Evolutionary conservation across 2,888 invertebrate species (phyloP), one percentile per base, ranked within the genome.

Genomic region (Drosophila atripex): DNA sequence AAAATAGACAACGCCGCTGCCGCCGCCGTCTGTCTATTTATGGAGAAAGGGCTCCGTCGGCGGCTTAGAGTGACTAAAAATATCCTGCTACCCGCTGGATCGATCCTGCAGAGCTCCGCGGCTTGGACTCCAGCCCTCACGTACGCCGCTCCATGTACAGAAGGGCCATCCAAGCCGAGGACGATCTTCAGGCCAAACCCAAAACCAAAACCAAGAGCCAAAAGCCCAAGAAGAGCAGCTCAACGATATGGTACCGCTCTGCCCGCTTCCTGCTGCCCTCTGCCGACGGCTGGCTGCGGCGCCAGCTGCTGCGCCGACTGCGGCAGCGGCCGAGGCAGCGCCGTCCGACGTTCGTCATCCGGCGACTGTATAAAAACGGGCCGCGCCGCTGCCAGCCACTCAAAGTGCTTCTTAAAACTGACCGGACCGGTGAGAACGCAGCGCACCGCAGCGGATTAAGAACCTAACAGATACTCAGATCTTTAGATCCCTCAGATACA

Each of bases 381-480:
- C 45, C 66, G 76, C 51, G 47, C 21, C 46, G 28, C 55, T 55
- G 66, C 82, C 87, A 89, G 77, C 85, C 85, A 90, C 84, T 90
- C 90, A 90, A 89, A 90, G 90, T 90, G 89, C 84, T 87, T 90
- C 88, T 88, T 80, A 80, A 78, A 86, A 86, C 74, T 69, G 72
- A 72, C 74, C 72, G 72, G 72, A 72, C 74, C 72, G 72, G 72
- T 72, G 72, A 72, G 72, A 72, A 68, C 74, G 28, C 69, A 52
- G 47, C 14, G 45, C 69, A 52, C 35, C 28, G 45, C 49, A 68
- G 53, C 68, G 69, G 69, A 70, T 58, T 70, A 70, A 65, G 73
- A 72, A 63, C 46, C 32, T 12, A 28, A 14, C 12, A 18, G 0
- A 11, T 16, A 50, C 21, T 14, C 38, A 38, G 38, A 38, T 14